Evolutionary conservation across 2,113 vertebrate genomes (phyloP).

Genomic region (Stegostoma tigrinum): DNA sequence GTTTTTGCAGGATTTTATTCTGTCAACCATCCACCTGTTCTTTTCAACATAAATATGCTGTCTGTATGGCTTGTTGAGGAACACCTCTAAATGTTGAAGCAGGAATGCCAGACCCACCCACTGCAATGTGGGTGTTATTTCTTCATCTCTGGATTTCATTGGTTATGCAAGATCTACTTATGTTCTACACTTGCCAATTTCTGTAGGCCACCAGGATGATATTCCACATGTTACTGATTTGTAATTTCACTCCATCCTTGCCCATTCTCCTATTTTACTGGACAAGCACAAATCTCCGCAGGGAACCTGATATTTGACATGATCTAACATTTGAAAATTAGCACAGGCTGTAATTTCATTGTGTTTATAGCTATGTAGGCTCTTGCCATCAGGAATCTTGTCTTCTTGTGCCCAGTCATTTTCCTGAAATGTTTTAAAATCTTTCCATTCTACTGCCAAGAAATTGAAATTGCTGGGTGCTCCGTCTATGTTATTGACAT

Average conservation of each 20-base stretch:
- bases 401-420: too few relatives aligned
- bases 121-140: neutral
- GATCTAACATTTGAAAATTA: neutral
- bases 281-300: neutral
- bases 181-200: neutral
- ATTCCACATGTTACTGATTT: neutral
- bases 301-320: neutral
- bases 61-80: neutral
- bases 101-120: neutral
- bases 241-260: neutral
- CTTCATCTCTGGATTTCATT: neutral
- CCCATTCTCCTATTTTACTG: neutral
- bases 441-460: neutral
- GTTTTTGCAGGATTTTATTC: neutral
- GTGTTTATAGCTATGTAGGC: neutral
- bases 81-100: neutral
- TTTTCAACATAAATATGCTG: neutral
- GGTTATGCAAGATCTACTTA: neutral
- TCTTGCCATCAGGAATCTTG: neutral
- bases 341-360: neutral
- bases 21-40: neutral
- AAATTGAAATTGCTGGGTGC: neutral
- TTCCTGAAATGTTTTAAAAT: neutral
- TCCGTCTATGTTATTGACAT: neutral
- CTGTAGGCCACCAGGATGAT: neutral